Base-by-base conservation (phyloP, 2,888 invertebrate species). In the Fragum sueziense region DNA sequence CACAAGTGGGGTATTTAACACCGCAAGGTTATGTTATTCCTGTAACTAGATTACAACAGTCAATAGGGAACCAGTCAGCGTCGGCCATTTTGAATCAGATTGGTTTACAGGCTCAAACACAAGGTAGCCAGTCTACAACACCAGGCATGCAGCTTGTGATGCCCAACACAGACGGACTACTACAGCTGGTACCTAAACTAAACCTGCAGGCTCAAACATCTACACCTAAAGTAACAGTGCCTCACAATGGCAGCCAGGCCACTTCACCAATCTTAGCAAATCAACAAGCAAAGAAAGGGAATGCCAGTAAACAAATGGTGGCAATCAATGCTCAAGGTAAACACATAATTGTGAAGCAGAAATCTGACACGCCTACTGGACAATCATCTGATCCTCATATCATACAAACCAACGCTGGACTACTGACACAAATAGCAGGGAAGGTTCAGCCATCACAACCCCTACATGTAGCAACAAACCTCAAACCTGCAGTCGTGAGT, bases 1-100 rank as follows among this genome's bases (percentile, higher is more conserved):
- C 88, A 41, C 89, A 89, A 69, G 54, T 82, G 68, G 88, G 88
- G 11, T 86, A 81, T 67, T 54, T 89, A 17, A 89, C 84, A 31
- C 86, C 88, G n/a, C 86, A 88, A 68, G 86, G 87, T 3, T 62
- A 87, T 17, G 73, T 87, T n/a, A 83, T 88, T 34, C 61, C 68
- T 41, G 47, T 47, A 3, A 9, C 47, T 20, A 76, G 74, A 29
- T 37, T 54, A 47, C 71, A 70, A 22, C 62, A 37, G 9, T 20
- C 7, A 17, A 2, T 54, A 22, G 57, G 61, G 14, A 34, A 57
- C n/a, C 74, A 72, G 29, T 61, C 69, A 41, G 29, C 76, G 0
- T 17, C 73, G 7, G 31, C 73, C 31, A n/a, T 70, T 4, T 51
- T 70, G n/a, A 65, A 67, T 59, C 79, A 79, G 17, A 68, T 74